Percentiles rank a stretch among this genome's conserved stretches.
Evolutionary conservation across 2,797 vertebrate genomes (phyloP).

Genomic region (Diplodus puntazzo): DNA sequence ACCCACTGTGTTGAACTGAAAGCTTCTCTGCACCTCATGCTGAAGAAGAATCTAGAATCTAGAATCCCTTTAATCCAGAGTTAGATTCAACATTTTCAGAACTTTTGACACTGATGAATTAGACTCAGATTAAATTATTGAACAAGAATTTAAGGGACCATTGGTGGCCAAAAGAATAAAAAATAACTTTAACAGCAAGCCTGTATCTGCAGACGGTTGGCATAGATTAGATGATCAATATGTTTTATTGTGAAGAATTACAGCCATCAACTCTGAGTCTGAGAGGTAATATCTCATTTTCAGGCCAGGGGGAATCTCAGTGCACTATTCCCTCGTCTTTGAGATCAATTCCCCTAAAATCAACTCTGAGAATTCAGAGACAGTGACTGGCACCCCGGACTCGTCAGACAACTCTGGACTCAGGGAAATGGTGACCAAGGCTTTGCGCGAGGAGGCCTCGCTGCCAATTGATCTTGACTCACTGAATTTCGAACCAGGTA

Average conservation of each 20-base stretch:
- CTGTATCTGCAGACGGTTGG: not conserved
- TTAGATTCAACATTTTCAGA: constrained; percentile 1
- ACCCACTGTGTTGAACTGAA: constrained; percentile 8
- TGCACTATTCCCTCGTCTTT: constrained; percentile 88
- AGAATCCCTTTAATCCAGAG: constrained; percentile 9
- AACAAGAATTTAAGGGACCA: not conserved
- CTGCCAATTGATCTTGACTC: constrained; percentile 87
- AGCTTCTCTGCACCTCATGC: not conserved
- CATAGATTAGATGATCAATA: constrained; percentile 13
- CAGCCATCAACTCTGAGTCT: not conserved
- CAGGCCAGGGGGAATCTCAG: constrained; percentile 88
- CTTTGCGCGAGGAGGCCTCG: constrained; percentile 88
- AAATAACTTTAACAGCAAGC: not conserved
- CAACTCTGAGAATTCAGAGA: constrained; percentile 73
- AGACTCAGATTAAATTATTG: not conserved
- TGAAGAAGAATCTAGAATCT: not conserved
- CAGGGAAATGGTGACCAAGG: constrained; percentile 86
- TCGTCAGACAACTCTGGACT: constrained; percentile 78
- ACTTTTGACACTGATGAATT: constrained; percentile 11
- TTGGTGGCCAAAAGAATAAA: not conserved
- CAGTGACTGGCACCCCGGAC: constrained; percentile 50
- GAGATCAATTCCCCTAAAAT: constrained; percentile 81
- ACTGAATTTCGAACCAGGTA: constrained; percentile 86
- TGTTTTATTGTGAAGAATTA: not conserved
- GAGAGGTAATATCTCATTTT: constrained; percentile 7